Conservation (phyloP, 2,888 invertebrate genomes). For the Mycogona germanica region DNA sequence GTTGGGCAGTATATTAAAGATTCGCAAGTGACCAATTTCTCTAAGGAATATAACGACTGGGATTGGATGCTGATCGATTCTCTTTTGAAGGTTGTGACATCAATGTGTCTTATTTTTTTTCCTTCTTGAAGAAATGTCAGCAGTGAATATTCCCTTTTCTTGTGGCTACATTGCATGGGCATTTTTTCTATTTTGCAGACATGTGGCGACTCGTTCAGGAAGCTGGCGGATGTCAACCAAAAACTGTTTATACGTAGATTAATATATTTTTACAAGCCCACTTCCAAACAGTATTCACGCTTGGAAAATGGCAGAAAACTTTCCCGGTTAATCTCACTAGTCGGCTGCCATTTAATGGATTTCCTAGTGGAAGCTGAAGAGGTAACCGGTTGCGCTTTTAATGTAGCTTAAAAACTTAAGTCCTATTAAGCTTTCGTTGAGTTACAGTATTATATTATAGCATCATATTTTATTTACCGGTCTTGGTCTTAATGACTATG, state of each 20-base stretch:
- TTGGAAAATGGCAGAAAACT: slow-evolving; percentile 52
- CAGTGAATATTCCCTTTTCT: not conserved
- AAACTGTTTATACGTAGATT: slow-evolving; percentile 58
- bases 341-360: slow-evolving; percentile 52
- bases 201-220: slow-evolving; percentile 41
- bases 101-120: not conserved
- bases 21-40: slow-evolving; percentile 63
- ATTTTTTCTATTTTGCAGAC: slow-evolving; percentile 28
- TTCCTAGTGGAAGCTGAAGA: slow-evolving; percentile 54
- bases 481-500: too few species aligned
- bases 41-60: slow-evolving; percentile 67
- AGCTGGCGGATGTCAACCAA: slow-evolving; percentile 51
- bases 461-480: too few species aligned
- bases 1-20: slow-evolving; percentile 46
- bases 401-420: too few species aligned
- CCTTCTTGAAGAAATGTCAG: not conserved
- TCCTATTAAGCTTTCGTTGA: too few species aligned
- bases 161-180: not conserved
- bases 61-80: slow-evolving; percentile 85
- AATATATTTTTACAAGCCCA: slow-evolving; percentile 73
- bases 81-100: slow-evolving; percentile 52
- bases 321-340: slow-evolving; percentile 34
- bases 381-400: too few species aligned
- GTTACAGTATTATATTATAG: too few species aligned
- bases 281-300: slow-evolving; percentile 73